Evolutionary conservation across 2,888 invertebrate species (phyloP).

Genomic region (Mantis religiosa): DNA sequence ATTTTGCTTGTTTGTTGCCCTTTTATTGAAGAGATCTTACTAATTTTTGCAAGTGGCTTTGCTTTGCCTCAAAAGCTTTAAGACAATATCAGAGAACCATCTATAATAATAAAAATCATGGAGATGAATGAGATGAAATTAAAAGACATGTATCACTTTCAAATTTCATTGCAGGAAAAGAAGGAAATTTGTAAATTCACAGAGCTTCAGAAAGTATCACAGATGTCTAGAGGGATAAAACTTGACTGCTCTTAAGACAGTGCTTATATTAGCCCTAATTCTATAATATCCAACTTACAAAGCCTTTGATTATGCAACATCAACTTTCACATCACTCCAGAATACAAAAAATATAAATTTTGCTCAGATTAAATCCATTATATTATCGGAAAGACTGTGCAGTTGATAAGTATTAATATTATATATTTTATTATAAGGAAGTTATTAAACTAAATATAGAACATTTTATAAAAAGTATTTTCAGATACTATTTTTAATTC

Average conservation of each 20-base stretch:
- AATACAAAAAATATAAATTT: background rate
- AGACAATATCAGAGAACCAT: background rate
- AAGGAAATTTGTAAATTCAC: background rate
- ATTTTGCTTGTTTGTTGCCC: background rate
- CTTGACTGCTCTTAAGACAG: background rate
- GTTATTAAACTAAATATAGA: background rate
- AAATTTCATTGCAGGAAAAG: background rate
- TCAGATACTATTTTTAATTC: background rate
- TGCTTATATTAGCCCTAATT: background rate
- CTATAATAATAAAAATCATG: background rate
- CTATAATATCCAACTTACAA: background rate
- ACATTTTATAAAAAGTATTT: background rate
- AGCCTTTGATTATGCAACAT: background rate
- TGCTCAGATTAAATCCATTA: background rate
- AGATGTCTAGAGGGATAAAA: background rate
- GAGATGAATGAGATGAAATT: background rate
- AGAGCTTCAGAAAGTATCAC: background rate
- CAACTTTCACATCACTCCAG: background rate
- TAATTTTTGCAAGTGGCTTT: background rate
- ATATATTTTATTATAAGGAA: background rate
- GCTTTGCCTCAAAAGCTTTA: background rate
- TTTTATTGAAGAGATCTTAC: background rate
- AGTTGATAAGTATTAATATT: background rate
- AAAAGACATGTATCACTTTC: background rate
- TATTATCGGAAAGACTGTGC: background rate